phyloP scores from a whole-genome alignment of 1,140 invertebrate species.

The Chrysoperla carnea region DNA sequence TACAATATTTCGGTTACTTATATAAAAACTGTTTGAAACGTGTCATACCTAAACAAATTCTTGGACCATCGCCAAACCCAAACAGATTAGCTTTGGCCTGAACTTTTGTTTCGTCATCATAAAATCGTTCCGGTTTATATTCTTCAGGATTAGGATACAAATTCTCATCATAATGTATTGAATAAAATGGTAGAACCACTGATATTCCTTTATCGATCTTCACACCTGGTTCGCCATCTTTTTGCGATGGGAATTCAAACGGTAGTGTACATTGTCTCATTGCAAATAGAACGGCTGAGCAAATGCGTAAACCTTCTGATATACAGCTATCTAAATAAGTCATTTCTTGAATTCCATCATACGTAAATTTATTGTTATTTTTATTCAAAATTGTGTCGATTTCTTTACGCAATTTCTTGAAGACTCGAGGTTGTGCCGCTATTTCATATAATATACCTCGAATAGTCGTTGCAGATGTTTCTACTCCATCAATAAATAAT shows the following conservation, averaged over 20 bases:
- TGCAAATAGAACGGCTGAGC: constrained; percentile 15
- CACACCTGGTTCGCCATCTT: background rate
- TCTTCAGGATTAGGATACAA: constrained; percentile 31
- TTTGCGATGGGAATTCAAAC: constrained; percentile 10
- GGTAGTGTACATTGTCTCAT: constrained; percentile 14
- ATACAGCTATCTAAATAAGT: constrained; percentile 28
- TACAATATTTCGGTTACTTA: no score
- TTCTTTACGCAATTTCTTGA: constrained; percentile 28
- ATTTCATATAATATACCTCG: constrained; percentile 4
- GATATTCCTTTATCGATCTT: constrained; percentile 12
- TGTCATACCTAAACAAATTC: constrained; percentile 31
- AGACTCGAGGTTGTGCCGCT: background rate
- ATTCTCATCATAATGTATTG: constrained; percentile 18
- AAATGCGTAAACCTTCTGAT: constrained; percentile 19
- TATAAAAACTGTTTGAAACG: no score
- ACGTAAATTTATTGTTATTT: constrained; percentile 25
- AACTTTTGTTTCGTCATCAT: constrained; percentile 11
- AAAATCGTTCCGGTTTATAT: constrained; percentile 39
- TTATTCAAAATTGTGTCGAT: constrained; percentile 24
- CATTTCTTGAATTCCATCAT: constrained; percentile 32
- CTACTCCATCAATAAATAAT: constrained; percentile 40
- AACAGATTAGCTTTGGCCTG: constrained; percentile 21
- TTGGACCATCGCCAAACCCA: constrained; percentile 32
- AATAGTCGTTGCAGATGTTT: constrained; percentile 21
- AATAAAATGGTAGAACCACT: constrained; percentile 14